Evolutionary conservation across 2,797 vertebrate species (phyloP), one percentile per base, ranked within the genome.

Genomic region (Buceros bicornis): DNA sequence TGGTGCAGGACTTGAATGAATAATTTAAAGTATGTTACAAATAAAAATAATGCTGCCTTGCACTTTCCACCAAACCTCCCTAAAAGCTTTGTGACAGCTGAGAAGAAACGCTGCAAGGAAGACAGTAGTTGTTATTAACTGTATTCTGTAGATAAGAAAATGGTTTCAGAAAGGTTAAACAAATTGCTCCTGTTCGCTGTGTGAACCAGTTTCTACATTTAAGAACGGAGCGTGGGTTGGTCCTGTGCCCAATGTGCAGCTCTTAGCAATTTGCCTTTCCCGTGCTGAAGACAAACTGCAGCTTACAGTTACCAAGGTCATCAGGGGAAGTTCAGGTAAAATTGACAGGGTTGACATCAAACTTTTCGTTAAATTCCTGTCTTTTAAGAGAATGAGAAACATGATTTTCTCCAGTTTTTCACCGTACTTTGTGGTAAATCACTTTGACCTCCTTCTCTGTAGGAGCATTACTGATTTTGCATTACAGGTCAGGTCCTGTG

Each of bases 71-170:
- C 57, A 71, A 89, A 65, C 43, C 60, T 87, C 81, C 50, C 74
- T 94, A 94, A 97, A 92, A 96, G 94, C 88, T 95, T 94, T 95
- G 71, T 84, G 93, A 82, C 86, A 95, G 78, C 81, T 71, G 47
- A 92, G 76, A 89, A 96, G 67, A 87, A 94, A 95, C 73, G 64
- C 43, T 50, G 43, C 1, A 3, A 79, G 64, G 51, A 88, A 82
- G 90, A 85, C 51, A 92, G 84, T n/a, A 87, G 87, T 29, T 89
- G 81, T 65, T 96, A 95, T 85, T 92, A 90, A 87, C 42, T 37
- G 71, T 62, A 82, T 54, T 89, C 91, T 88, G 89, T 58, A 90
- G 93, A 82, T 87, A 91, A 91, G 94, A 80, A 93, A 95, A 88
- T 58, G 31, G 54, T 48, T 94, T 85, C 69, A 66, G 72, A 94